Evolutionary conservation across 2,888 invertebrate genomes (phyloP).

Genomic region (Ligdia adustata): DNA sequence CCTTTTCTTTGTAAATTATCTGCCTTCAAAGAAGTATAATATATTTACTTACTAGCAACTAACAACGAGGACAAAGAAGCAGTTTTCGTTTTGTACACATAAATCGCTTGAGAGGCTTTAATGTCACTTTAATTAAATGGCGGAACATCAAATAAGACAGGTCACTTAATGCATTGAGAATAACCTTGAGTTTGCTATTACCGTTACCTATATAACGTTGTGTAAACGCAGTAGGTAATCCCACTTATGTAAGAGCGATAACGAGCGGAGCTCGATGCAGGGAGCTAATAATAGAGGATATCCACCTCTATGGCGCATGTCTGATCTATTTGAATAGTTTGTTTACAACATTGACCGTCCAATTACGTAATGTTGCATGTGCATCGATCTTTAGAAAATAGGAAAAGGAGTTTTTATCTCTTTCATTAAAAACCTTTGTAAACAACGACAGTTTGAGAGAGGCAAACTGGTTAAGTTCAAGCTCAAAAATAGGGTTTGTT

Average conservation of each 20-base stretch:
- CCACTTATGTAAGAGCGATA: constrained; percentile 7
- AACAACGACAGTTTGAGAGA: too few species aligned
- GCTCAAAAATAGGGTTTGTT: too few species aligned
- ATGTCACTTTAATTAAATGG: neutral
- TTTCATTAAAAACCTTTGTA: too few species aligned
- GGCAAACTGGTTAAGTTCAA: too few species aligned
- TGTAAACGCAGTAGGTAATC: constrained; percentile 8
- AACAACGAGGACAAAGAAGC: too few species aligned
- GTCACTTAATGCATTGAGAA: constrained; percentile 3
- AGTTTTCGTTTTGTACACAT: too few species aligned
- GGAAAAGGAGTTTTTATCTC: too few species aligned
- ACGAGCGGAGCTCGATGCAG: neutral
- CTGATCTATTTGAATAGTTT: neutral
- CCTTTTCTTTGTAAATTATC: too few species aligned
- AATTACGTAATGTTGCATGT: neutral
- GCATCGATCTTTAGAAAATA: neutral
- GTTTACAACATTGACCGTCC: neutral
- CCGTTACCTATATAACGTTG: neutral
- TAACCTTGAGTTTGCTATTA: neutral
- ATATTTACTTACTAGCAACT: too few species aligned
- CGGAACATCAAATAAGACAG: neutral
- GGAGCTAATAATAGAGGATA: constrained; percentile 6
- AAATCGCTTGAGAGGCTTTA: too few species aligned
- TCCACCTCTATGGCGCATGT: neutral
- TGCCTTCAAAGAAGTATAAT: too few species aligned